Evolutionary conservation across 2,113 vertebrate species (phyloP), one percentile per base, ranked within the genome.

Genomic region (Struthio camelus): DNA sequence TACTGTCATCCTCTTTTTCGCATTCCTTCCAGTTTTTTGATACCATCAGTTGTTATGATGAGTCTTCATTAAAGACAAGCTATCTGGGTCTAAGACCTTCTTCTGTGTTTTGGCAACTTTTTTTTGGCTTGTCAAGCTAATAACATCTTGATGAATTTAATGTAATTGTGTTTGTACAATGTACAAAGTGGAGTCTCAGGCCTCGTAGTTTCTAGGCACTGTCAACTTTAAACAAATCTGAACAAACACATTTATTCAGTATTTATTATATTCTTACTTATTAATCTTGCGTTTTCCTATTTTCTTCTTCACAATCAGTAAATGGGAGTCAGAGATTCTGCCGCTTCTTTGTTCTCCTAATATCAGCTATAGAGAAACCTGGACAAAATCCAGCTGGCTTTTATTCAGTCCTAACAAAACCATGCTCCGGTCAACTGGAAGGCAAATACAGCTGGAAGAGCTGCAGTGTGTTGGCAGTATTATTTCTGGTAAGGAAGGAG

Each of bases 311-410:
- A 71, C 23, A 22, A 23, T 66, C 53, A n/a, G 10, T 46, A 38
- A 22, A 36, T 58, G 50, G 0, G 1, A 82, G 30, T 22, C 77
- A 81, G 48, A 32, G 3, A 9, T 28, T 46, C 46, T 38, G 28
- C 54, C 76, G 20, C 0, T 0, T 46, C 62, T 0, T 0, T 32
- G 22, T 70, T 46, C 44, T 69, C 42, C 28, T 34, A 46, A 30
- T 22, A 18, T 48, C 19, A 48, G 18, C 46, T 48, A 48, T 48
- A 48, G 46, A 48, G 46, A 48, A 19, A 48, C 18, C 46, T 48
- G 46, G 46, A 48, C 18, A 48, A 48, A 48, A 48, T 17, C 46
- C 46, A 48, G 46, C 46, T 48, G 46, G 46, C 46, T 48, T 18
- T 19, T 19, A 48, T 19, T 48, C 46, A 48, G 18, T 9, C 18